Percentiles rank a stretch among this genome's conserved stretches.
Evolutionary conservation across 92 coral and sea anemone genomes (phyloP).

Genomic region (Phenganax marumi): DNA sequence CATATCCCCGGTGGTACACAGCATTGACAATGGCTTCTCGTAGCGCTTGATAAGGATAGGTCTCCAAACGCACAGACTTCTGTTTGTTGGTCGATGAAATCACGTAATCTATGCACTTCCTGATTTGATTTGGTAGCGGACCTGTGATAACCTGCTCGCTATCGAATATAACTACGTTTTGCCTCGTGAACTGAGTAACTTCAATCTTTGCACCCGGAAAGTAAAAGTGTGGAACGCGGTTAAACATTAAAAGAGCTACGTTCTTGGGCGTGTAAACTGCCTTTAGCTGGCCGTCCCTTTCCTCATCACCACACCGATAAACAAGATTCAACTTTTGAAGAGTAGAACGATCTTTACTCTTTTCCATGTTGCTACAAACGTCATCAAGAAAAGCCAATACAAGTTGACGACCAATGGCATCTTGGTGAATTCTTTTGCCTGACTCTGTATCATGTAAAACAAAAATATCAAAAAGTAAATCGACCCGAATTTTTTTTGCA

Average conservation of each 20-base stretch:
- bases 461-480: not conserved
- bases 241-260: slow-evolving; percentile 65
- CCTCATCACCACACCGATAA: slow-evolving; percentile 46
- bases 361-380: slow-evolving; percentile 53
- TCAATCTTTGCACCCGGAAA: slow-evolving; percentile 70
- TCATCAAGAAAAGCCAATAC: slow-evolving; percentile 52
- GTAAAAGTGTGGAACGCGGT: slow-evolving; percentile 49
- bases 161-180: slow-evolving; percentile 45
- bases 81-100: slow-evolving; percentile 59
- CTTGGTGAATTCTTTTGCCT: not conserved
- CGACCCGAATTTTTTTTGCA: not conserved
- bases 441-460: not conserved
- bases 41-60: slow-evolving; percentile 65
- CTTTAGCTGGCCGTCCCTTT: slow-evolving; percentile 31
- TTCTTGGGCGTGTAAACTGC: slow-evolving; percentile 56
- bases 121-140: slow-evolving; percentile 62
- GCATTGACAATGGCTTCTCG: slow-evolving; percentile 80
- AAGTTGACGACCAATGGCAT: slow-evolving; percentile 42
- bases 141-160: slow-evolving; percentile 53
- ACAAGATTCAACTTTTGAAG: slow-evolving; percentile 53
- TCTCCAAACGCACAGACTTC: slow-evolving; percentile 57
- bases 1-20: slow-evolving; percentile 73
- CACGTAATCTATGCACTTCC: slow-evolving; percentile 53
- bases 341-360: not conserved
- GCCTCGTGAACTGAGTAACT: slow-evolving; percentile 63